Evolutionary conservation across 1,140 invertebrate species (phyloP).

Genomic region (Drosophila lacertosa): DNA sequence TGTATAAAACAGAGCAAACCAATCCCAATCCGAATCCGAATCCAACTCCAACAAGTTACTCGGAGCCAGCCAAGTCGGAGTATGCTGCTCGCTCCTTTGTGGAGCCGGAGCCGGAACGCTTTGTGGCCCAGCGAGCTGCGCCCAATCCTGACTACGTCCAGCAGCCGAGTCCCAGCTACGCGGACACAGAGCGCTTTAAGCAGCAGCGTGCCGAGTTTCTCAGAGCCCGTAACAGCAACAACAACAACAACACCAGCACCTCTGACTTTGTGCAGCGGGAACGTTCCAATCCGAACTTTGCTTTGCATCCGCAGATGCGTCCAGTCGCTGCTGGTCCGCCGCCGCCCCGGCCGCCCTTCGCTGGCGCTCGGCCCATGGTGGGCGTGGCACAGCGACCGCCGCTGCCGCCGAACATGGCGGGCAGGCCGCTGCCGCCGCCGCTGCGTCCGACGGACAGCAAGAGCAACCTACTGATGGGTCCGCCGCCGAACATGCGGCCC

Average conservation of each 20-base stretch:
- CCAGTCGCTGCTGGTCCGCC: conserved; percentile 58
- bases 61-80: background rate
- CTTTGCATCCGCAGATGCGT: conserved; percentile 74
- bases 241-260: conserved; percentile 20
- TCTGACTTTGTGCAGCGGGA: conserved; percentile 39
- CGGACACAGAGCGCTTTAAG: conserved; percentile 27
- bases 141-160: background rate
- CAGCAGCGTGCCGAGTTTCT: conserved; percentile 30
- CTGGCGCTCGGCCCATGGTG: conserved; percentile 68
- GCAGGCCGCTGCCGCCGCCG: conserved; percentile 63
- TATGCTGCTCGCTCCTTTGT: conserved; percentile 10
- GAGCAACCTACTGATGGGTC: conserved; percentile 74
- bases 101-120: conserved; percentile 20
- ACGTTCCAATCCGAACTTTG: conserved; percentile 61
- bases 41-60: too few relatives aligned
- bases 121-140: background rate
- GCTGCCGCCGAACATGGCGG: conserved; percentile 70
- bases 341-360: conserved; percentile 71
- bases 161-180: background rate
- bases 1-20: conserved; percentile 9
- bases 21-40: conserved; percentile 6
- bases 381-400: conserved; percentile 67
- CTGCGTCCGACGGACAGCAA: conserved; percentile 77
- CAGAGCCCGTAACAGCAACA: conserved; percentile 9
- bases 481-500: conserved; percentile 63